Conservation (phyloP, 2,113 vertebrate species). For the Casuarius casuarius region DNA sequence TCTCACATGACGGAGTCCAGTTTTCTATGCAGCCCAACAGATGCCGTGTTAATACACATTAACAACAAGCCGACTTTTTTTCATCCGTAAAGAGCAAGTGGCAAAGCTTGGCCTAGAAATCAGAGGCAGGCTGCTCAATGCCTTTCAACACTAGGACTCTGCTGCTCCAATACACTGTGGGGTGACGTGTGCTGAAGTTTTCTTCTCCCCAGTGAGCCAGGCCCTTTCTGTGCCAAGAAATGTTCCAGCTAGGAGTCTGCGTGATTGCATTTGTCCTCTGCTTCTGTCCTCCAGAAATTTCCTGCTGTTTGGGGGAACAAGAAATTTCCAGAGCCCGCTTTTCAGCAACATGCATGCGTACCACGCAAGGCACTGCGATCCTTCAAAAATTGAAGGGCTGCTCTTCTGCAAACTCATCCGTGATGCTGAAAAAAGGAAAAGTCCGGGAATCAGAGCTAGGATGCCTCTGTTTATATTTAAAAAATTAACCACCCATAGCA, state of each 20-base stretch:
- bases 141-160: not conserved
- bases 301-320: not conserved
- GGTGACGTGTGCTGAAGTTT: no score
- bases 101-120: not conserved
- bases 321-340: not conserved
- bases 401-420: not conserved
- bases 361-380: not conserved
- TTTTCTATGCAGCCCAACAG: not conserved
- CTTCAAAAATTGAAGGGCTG: not conserved
- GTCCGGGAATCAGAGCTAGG: not conserved
- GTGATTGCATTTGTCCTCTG: not conserved
- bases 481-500: not conserved
- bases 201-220: no score
- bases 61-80: not conserved
- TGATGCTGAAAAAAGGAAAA: not conserved
- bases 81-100: not conserved
- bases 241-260: not conserved
- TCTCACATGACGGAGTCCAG: rapidly evolving
- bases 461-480: not conserved
- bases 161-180: not conserved
- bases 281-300: not conserved
- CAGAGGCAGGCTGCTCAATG: not conserved
- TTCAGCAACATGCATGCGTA: not conserved
- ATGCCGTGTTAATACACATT: not conserved
- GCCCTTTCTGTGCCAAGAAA: not conserved